phyloP scores from a whole-genome alignment of 1,140 invertebrate species.

The Platorchestia sp. region DNA sequence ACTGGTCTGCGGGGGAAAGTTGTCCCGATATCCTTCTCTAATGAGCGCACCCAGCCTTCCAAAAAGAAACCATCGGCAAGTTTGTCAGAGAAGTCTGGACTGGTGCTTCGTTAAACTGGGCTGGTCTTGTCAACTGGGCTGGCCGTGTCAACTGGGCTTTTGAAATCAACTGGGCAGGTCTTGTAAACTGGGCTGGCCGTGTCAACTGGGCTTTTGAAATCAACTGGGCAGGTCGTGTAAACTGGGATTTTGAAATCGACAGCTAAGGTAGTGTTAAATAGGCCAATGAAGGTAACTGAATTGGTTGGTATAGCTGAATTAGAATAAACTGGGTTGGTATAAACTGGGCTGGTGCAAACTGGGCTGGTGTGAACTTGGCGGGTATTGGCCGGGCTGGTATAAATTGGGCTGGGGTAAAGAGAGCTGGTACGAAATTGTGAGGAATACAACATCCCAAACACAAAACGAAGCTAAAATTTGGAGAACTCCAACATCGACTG shows the following conservation, averaged over 20 bases:
- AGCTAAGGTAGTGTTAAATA: not conserved
- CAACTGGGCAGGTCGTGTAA: not conserved
- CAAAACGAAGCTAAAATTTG: too few relatives aligned
- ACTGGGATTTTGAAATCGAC: not conserved
- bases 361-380: not conserved
- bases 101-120: not conserved
- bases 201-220: not conserved
- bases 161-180: not conserved
- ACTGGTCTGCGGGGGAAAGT: not conserved
- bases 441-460: too few relatives aligned
- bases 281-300: not conserved
- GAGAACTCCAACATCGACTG: too few relatives aligned
- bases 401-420: too few relatives aligned
- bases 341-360: not conserved
- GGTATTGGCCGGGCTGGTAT: too few relatives aligned
- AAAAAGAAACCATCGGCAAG: too few relatives aligned
- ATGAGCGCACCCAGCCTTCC: not conserved
- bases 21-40: not conserved
- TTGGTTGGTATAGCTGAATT: not conserved
- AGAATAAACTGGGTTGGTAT: not conserved
- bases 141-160: not conserved
- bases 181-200: not conserved
- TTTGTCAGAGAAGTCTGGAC: not conserved
- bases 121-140: not conserved
- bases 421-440: too few relatives aligned